Percentiles rank a stretch among this genome's conserved stretches.
These are phyloP conservation scores for Drosophila malerkotliana DNA, from an alignment of 1,140 invertebrate genomes.

Conservation along the genomic window DNA sequence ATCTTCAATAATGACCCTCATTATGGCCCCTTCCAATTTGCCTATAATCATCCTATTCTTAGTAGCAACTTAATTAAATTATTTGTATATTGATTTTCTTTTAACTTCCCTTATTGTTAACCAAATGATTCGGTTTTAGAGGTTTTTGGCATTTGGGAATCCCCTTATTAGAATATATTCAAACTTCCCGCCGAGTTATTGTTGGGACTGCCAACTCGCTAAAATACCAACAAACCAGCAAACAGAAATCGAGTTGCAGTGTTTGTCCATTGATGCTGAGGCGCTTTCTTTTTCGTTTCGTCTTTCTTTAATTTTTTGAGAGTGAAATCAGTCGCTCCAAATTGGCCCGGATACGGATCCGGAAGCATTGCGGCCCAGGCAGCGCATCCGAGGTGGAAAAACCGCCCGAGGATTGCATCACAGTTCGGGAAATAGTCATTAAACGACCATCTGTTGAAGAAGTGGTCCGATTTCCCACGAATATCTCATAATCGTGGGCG, in stretches of 20 bases:
- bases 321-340: conserved; percentile 61
- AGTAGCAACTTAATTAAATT: no score
- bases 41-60: no score
- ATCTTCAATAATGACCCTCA: no score
- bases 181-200: neutral
- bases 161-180: neutral
- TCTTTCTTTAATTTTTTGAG: conserved; percentile 64
- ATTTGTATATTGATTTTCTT: no score
- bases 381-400: conserved; percentile 40
- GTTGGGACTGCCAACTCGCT: neutral
- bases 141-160: no score
- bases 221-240: neutral
- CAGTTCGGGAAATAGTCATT: conserved; percentile 29
- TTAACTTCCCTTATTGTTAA: no score
- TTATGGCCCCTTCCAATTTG: no score
- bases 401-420: conserved; percentile 20
- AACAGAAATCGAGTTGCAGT: conserved; percentile 1
- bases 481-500: conserved; percentile 28
- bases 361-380: conserved; percentile 54
- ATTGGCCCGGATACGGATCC: conserved; percentile 40
- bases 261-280: conserved; percentile 6
- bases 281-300: conserved; percentile 71
- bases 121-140: no score
- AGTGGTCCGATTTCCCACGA: conserved; percentile 19
- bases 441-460: conserved; percentile 51